Evolutionary conservation across 2,113 vertebrate species (phyloP).

Genomic region (Saccopteryx bilineata): DNA sequence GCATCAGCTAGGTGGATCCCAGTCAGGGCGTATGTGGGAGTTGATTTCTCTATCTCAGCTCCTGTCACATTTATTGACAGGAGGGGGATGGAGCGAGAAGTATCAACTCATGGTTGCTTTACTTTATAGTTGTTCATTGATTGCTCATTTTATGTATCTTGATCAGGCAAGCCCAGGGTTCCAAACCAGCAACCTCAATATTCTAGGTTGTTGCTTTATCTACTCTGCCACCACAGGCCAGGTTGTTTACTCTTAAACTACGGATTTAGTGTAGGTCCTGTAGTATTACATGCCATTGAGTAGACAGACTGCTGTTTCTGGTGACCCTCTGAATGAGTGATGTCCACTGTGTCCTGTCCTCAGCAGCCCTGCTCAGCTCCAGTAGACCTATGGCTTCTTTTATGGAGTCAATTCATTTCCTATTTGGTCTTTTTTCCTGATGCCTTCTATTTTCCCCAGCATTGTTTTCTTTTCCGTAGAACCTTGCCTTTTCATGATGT

Average conservation of each 20-base stretch:
- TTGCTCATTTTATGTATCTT: too few species aligned
- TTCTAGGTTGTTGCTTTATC: too few species aligned
- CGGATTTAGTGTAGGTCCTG: slow-evolving; percentile 10
- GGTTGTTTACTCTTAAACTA: not conserved
- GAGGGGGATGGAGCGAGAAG: too few species aligned
- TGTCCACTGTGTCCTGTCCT: not conserved
- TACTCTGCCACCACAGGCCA: too few species aligned
- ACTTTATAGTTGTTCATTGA: too few species aligned
- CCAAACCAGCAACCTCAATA: too few species aligned
- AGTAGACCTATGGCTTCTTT: not conserved
- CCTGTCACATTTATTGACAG: too few species aligned
- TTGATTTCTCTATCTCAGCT: too few species aligned
- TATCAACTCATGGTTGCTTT: too few species aligned
- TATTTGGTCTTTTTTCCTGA: not conserved
- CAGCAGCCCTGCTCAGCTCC: not conserved
- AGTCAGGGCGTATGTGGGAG: too few species aligned
- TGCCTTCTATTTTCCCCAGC: not conserved
- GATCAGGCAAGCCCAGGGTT: too few species aligned
- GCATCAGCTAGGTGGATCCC: too few species aligned
- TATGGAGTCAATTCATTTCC: not conserved
- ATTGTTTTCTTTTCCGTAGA: not conserved
- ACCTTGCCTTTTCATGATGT: not conserved
- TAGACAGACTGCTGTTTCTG: not conserved
- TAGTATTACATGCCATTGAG: not conserved
- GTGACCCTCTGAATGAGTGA: not conserved